These are phyloP conservation scores for Athene noctua DNA, from an alignment of 2,113 vertebrate species.

Conservation along the genomic window DNA sequence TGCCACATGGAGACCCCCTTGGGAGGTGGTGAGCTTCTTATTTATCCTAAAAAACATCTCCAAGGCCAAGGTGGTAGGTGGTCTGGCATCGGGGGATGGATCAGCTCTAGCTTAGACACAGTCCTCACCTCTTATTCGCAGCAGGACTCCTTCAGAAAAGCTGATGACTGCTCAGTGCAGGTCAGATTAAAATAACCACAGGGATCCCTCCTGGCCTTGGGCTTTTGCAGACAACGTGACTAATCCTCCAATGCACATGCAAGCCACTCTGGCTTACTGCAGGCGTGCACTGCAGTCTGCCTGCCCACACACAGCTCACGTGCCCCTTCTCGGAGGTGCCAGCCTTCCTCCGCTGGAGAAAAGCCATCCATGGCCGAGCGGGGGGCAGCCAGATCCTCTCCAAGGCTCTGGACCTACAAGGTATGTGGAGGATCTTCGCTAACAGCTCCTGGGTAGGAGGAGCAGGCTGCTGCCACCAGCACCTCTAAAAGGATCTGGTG, in stretches of 20 bases:
- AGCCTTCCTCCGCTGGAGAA: neutral
- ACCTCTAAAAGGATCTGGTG: neutral
- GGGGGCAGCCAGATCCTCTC: neutral
- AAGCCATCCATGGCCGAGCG: neutral
- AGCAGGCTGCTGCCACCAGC: neutral
- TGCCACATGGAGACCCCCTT: neutral
- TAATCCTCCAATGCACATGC: neutral
- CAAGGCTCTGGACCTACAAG: neutral
- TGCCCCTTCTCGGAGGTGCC: rapidly evolving
- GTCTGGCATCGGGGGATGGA: neutral
- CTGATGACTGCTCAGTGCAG: neutral
- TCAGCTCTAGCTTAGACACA: neutral
- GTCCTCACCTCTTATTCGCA: neutral
- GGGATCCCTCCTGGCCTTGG: neutral
- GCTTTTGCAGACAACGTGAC: neutral
- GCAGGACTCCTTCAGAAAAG: neutral
- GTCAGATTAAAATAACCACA: neutral
- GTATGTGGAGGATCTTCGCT: rapidly evolving
- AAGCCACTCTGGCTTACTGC: neutral
- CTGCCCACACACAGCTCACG: neutral
- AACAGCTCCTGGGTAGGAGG: neutral
- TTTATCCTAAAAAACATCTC: neutral
- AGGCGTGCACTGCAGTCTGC: neutral
- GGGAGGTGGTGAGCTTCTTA: neutral
- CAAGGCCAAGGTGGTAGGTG: neutral